A percentile compares a stretch with the other conserved stretches of the same genome.
Evolutionary conservation across 2,797 vertebrate species (phyloP).

Genomic region (Chaenodraco wilsoni): DNA sequence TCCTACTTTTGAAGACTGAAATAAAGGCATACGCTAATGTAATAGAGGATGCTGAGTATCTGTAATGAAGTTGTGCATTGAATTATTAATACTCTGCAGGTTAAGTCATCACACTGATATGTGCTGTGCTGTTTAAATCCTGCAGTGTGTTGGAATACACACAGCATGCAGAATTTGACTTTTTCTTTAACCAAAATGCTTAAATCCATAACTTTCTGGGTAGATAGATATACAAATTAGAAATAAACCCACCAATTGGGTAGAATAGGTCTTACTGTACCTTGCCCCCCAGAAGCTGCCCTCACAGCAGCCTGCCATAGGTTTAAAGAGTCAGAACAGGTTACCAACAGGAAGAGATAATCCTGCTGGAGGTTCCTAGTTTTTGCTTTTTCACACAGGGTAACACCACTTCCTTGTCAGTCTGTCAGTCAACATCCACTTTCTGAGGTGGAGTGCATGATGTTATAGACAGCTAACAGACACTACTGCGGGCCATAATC

Average conservation of each 20-base stretch:
- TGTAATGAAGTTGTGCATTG: conserved; percentile 5
- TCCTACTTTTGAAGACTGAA: conserved; percentile 3
- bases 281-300: background rate
- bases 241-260: conserved; percentile 11
- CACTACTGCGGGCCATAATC: background rate
- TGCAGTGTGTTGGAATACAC: background rate
- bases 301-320: background rate
- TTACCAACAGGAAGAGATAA: conserved; percentile 22
- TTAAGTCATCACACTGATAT: background rate
- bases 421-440: conserved; percentile 10
- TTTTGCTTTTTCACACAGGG: background rate
- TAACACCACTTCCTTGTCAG: background rate
- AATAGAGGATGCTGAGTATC: conserved; percentile 17
- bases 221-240: background rate
- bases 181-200: background rate
- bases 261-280: background rate
- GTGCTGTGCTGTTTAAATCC: conserved; percentile 21
- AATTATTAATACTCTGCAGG: conserved; percentile 1
- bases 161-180: background rate
- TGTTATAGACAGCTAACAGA: background rate
- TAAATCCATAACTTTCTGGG: background rate
- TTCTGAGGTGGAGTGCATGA: conserved; percentile 1
- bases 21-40: background rate
- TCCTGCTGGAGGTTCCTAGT: background rate
- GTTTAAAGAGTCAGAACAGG: conserved; percentile 22